Conservation (phyloP, 1,140 invertebrate species). For the Drosophila navojoa region DNA sequence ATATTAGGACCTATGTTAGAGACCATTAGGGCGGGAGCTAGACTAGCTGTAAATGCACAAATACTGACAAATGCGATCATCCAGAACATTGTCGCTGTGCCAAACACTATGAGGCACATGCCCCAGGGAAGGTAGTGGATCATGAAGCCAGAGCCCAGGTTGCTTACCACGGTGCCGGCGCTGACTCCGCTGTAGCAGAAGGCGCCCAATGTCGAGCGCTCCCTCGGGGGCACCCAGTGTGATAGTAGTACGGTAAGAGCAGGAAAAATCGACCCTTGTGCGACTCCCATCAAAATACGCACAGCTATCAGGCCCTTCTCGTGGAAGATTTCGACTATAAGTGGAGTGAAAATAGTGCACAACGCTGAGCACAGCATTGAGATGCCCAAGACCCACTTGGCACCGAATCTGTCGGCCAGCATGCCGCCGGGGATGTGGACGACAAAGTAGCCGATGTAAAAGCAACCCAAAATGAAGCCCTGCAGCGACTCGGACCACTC, state of each 20-base stretch:
- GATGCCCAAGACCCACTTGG: constrained; percentile 85
- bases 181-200: constrained; percentile 88
- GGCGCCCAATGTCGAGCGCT: constrained; percentile 88
- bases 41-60: no score
- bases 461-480: constrained; percentile 85
- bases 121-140: constrained; percentile 88
- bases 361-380: constrained; percentile 21
- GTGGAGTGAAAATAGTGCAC: constrained; percentile 12
- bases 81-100: constrained; percentile 88
- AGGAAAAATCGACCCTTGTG: constrained; percentile 89
- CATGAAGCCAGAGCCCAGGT: constrained; percentile 88
- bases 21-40: neutral
- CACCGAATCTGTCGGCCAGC: constrained; percentile 90
- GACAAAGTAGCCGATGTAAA: constrained; percentile 90
- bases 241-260: constrained; percentile 87
- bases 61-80: constrained; percentile 87
- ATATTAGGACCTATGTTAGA: constrained; percentile 64
- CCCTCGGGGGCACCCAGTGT: constrained; percentile 88
- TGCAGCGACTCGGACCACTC: constrained; percentile 41
- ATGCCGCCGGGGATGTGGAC: constrained; percentile 90
- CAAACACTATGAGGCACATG: constrained; percentile 91
- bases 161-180: constrained; percentile 89
- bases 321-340: neutral
- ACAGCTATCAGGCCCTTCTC: constrained; percentile 5
- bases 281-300: constrained; percentile 56